Evolutionary conservation across 2,888 invertebrate species (phyloP).

Genomic region (Drosophila koepferae): DNA sequence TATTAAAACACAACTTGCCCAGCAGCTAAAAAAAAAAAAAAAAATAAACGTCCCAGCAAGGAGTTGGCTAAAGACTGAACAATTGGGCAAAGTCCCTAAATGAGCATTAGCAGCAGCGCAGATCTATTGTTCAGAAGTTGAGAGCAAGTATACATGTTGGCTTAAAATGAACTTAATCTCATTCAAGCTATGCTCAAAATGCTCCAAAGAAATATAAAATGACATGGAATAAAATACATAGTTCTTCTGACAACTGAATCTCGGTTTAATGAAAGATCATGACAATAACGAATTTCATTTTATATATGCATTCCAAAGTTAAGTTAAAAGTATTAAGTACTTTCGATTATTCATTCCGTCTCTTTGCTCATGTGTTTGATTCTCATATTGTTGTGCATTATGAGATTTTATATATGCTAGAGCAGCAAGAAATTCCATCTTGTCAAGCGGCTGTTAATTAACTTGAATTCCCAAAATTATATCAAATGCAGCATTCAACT

Average conservation of each 20-base stretch:
- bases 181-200: background rate
- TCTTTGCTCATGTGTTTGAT: background rate
- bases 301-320: no score
- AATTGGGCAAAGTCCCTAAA: background rate
- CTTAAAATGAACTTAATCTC: background rate
- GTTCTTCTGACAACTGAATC: no score
- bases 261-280: no score
- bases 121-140: background rate
- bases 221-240: no score
- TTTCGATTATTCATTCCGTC: background rate
- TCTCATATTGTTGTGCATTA: background rate
- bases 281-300: no score
- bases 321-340: no score
- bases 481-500: slow-evolving; percentile 29
- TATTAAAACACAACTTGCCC: slow-evolving; percentile 45
- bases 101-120: background rate
- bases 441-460: slow-evolving; percentile 27
- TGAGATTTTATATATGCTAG: background rate
- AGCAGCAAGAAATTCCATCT: background rate
- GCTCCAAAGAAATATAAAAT: background rate
- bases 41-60: slow-evolving; percentile 12
- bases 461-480: slow-evolving; percentile 22
- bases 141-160: background rate
- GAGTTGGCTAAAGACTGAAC: background rate
- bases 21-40: background rate